These are phyloP conservation scores for Lottia gigantea DNA, from an alignment of 2,888 invertebrate genomes.

Conservation along the genomic window DNA sequence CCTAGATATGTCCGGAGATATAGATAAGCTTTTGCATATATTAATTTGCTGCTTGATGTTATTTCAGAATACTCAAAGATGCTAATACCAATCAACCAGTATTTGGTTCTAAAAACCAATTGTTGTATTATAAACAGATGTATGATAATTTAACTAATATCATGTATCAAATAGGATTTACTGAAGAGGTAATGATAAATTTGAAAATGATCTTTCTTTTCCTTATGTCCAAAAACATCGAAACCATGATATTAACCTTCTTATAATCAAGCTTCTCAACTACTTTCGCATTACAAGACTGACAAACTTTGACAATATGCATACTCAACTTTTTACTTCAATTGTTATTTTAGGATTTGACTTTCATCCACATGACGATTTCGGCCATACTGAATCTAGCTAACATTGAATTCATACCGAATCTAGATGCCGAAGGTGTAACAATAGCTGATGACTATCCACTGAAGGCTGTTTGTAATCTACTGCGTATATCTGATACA, in stretches of 20 bases:
- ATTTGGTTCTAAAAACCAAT: conserved; percentile 45
- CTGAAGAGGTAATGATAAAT: conserved; percentile 45
- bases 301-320: too few relatives aligned
- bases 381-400: conserved; percentile 58
- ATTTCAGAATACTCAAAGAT: conserved; percentile 48
- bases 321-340: neutral
- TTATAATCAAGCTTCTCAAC: too few relatives aligned
- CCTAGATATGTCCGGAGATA: too few relatives aligned
- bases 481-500: conserved; percentile 50
- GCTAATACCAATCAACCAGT: conserved; percentile 42
- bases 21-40: too few relatives aligned
- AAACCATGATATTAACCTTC: too few relatives aligned
- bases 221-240: too few relatives aligned
- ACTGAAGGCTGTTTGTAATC: conserved; percentile 50
- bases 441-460: conserved; percentile 53
- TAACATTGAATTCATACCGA: conserved; percentile 56
- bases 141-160: conserved; percentile 49
- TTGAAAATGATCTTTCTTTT: too few relatives aligned
- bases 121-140: conserved; percentile 48
- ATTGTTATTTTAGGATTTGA: conserved; percentile 47
- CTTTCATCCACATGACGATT: conserved; percentile 52
- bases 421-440: conserved; percentile 56
- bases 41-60: neutral
- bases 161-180: conserved; percentile 55
- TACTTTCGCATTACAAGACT: too few relatives aligned